Conservation (phyloP, 2,113 vertebrate species). For the Petaurus breviceps region DNA sequence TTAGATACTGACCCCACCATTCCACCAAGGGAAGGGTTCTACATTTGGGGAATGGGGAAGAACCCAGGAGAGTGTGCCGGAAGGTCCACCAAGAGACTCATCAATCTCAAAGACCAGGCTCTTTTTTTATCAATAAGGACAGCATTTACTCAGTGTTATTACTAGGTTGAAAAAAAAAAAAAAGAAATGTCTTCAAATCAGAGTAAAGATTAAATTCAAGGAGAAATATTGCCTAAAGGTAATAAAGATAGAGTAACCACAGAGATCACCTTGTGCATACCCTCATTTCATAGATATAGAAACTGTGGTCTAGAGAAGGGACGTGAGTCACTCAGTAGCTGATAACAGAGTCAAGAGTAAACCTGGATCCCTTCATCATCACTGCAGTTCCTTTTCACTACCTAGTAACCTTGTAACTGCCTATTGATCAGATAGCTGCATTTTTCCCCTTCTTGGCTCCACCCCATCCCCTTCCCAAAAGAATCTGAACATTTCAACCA, state of each 20-base stretch:
- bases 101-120: not conserved
- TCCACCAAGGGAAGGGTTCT: not conserved
- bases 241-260: not conserved
- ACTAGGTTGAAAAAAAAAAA: not conserved
- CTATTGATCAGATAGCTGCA: not conserved
- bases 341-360: not conserved
- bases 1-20: not conserved
- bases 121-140: not conserved
- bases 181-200: not conserved
- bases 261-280: not conserved
- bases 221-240: not conserved
- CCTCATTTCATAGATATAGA: not conserved
- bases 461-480: not conserved
- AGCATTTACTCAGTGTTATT: not conserved
- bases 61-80: rapidly evolving
- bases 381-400: not conserved
- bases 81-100: not conserved
- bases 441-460: not conserved
- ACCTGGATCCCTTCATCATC: not conserved
- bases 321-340: not conserved
- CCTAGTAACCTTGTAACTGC: not conserved
- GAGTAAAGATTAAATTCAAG: not conserved
- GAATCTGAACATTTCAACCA: not conserved
- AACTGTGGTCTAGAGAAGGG: not conserved
- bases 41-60: not conserved